Percentiles rank a stretch among this genome's conserved stretches.
Evolutionary conservation across 2,113 vertebrate genomes (phyloP).

Genomic region (Myotis lucifugus): DNA sequence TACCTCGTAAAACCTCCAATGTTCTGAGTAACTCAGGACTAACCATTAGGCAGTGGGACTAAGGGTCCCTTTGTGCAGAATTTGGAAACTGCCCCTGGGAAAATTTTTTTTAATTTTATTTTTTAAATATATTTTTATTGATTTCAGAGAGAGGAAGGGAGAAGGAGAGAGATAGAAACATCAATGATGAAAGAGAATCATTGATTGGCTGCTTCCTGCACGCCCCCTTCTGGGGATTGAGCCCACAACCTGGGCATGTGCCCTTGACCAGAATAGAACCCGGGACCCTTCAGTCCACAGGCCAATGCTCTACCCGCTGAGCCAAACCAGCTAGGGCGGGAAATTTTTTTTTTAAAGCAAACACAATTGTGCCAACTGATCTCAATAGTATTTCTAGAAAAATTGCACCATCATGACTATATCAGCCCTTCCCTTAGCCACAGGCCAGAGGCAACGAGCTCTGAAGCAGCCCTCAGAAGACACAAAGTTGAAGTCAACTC

Average conservation of each 20-base stretch:
- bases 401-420: neutral
- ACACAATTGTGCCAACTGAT: neutral
- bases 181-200: too few species aligned
- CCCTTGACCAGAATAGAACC: too few species aligned
- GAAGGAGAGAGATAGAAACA: too few species aligned
- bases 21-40: neutral
- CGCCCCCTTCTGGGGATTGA: too few species aligned
- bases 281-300: too few species aligned
- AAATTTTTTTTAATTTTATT: neutral
- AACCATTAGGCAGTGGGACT: neutral
- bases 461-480: neutral
- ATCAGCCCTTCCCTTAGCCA: neutral
- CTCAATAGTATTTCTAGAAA: conserved; percentile 39
- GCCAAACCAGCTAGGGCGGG: too few species aligned
- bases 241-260: too few species aligned
- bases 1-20: neutral
- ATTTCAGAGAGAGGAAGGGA: too few species aligned
- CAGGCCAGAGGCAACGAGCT: too few species aligned
- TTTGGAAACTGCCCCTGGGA: neutral
- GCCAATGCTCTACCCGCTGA: too few species aligned
- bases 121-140: too few species aligned
- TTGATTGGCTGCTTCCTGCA: too few species aligned
- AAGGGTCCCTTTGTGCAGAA: neutral
- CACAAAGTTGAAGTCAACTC: neutral
- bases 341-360: neutral